Conservation (phyloP, 2,888 invertebrate genomes). For the Polymixis lichenea region DNA sequence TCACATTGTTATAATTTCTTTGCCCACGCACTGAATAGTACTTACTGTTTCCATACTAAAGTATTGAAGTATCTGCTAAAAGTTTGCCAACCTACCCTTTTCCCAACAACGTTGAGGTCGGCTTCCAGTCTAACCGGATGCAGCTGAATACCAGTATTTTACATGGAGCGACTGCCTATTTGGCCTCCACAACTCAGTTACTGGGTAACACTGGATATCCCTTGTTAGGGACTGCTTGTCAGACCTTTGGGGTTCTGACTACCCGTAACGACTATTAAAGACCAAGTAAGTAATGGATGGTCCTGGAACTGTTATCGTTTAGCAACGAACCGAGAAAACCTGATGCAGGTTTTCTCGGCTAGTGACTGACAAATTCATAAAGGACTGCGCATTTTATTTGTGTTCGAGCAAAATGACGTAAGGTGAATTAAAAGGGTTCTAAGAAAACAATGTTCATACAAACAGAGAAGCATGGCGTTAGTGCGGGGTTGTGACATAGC, state of each 20-base stretch:
- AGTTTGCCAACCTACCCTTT: background rate
- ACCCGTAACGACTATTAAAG: background rate
- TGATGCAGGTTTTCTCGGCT: background rate
- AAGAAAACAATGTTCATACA: conserved; percentile 6
- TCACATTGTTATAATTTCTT: conserved; percentile 15
- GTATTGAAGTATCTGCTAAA: background rate
- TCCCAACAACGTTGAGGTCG: too few species aligned
- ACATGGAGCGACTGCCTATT: background rate
- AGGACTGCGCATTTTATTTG: background rate
- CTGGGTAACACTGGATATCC: background rate
- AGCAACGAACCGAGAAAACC: too few species aligned
- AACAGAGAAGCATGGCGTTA: conserved; percentile 13
- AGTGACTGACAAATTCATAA: background rate
- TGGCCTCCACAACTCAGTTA: background rate
- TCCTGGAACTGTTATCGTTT: background rate
- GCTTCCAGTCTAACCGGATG: background rate
- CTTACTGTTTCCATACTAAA: background rate
- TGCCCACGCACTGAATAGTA: background rate
- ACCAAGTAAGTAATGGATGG: background rate
- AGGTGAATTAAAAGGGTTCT: background rate
- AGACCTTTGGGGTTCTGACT: background rate
- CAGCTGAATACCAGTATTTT: too few species aligned
- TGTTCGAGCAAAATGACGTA: conserved; percentile 10
- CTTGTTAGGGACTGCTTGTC: background rate
- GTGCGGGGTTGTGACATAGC: conserved; percentile 24